These are phyloP conservation scores for Psilopsiagon aurifrons DNA, from an alignment of 2,113 vertebrate genomes.

Conservation along the genomic window DNA sequence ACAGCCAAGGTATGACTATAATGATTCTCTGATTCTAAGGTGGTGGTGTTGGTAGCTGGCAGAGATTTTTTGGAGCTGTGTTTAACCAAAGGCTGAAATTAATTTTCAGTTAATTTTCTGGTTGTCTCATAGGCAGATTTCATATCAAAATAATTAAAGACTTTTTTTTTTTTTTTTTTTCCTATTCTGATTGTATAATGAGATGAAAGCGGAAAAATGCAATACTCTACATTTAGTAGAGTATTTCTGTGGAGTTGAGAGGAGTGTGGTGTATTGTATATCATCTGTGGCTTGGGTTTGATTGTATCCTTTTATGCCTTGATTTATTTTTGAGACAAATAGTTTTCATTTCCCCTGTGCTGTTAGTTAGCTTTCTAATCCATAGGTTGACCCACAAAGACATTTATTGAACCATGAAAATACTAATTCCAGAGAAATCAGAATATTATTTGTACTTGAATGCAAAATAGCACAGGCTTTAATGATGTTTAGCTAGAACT, in stretches of 20 bases:
- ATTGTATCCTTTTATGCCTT: neutral
- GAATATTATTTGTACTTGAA: neutral
- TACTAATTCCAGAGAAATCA: conserved; percentile 6
- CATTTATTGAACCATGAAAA: neutral
- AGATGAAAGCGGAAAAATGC: neutral
- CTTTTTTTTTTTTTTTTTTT: neutral
- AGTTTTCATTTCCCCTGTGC: neutral
- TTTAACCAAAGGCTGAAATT: neutral
- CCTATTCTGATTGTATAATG: neutral
- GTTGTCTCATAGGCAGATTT: neutral
- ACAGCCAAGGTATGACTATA: neutral
- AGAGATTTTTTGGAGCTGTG: neutral
- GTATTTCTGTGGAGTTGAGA: neutral
- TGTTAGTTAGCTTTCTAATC: neutral
- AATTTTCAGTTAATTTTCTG: neutral
- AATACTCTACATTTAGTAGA: neutral
- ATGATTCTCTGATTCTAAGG: neutral
- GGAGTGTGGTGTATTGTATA: neutral
- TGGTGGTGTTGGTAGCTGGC: neutral
- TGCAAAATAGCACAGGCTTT: neutral
- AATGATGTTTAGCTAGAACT: neutral
- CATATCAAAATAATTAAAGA: neutral
- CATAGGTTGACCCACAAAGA: neutral
- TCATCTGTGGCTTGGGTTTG: neutral
- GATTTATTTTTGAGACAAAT: neutral